phyloP scores from a whole-genome alignment of 2,113 vertebrate genomes.

The Syngnathus scovelli region DNA sequence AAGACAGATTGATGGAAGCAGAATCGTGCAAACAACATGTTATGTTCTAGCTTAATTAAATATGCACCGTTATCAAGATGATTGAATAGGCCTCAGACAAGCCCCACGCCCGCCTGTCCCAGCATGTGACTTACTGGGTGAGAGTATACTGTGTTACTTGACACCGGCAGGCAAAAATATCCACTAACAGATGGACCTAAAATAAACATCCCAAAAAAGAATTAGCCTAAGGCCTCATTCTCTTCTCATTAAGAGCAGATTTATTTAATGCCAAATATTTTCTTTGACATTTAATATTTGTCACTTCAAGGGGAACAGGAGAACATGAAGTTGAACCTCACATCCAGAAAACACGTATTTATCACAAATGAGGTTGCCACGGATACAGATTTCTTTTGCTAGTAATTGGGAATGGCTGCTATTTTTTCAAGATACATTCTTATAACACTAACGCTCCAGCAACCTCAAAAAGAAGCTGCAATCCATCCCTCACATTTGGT shows the following conservation, averaged over 20 bases:
- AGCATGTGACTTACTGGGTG: conserved; percentile 26
- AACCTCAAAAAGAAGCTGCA: conserved; percentile 16
- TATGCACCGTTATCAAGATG: neutral
- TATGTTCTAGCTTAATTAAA: conserved; percentile 13
- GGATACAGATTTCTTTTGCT: neutral
- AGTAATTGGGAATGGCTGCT: neutral
- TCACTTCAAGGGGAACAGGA: neutral
- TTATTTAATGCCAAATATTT: neutral
- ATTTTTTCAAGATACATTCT: neutral
- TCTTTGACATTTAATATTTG: neutral
- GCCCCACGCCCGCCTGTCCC: neutral
- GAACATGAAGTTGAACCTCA: neutral
- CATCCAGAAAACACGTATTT: neutral
- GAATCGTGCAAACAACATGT: neutral
- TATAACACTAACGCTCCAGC: neutral
- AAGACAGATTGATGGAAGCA: neutral
- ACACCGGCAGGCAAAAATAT: conserved; percentile 41
- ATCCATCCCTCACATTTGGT: conserved; percentile 20
- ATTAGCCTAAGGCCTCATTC: neutral
- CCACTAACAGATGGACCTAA: conserved; percentile 56
- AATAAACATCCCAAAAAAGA: conserved; percentile 48
- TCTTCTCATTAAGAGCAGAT: neutral
- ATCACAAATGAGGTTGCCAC: neutral
- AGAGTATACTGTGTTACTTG: conserved; percentile 53
- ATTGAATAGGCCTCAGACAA: conserved; percentile 1